Evolutionary conservation across 2,797 vertebrate genomes (phyloP).

Genomic region (Malurus leucopterus): DNA sequence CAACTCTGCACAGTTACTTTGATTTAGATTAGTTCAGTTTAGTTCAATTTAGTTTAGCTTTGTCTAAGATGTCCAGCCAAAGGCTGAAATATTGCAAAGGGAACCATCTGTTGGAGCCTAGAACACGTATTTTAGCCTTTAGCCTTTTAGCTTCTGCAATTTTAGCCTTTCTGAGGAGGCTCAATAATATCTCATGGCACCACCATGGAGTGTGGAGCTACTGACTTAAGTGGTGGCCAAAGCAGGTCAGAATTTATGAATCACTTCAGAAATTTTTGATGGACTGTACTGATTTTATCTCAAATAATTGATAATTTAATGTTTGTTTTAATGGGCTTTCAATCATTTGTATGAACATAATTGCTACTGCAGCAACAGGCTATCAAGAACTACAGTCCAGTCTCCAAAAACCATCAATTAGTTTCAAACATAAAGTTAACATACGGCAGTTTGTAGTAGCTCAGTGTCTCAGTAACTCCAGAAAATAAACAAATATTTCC

Average conservation of each 20-base stretch:
- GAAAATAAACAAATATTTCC: neutral
- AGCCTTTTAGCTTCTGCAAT: neutral
- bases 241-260: neutral
- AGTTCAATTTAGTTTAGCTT: neutral
- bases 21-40: too few species aligned
- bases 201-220: neutral
- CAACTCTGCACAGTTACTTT: neutral
- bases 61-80: neutral
- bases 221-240: neutral
- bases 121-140: neutral
- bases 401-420: slow-evolving; percentile 28
- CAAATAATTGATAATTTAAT: neutral
- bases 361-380: neutral
- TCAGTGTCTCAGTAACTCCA: neutral
- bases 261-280: neutral
- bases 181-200: neutral
- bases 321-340: neutral
- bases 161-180: neutral
- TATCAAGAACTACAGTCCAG: slow-evolving; percentile 11
- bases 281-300: neutral
- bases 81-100: neutral
- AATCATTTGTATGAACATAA: slow-evolving; percentile 11
- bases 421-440: slow-evolving; percentile 49
- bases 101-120: neutral
- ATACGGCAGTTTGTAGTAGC: slow-evolving; percentile 17